Evolutionary conservation across 1,140 invertebrate species (phyloP), one percentile per base, ranked within the genome.

Genomic region (Pachypeltis micranthus): DNA sequence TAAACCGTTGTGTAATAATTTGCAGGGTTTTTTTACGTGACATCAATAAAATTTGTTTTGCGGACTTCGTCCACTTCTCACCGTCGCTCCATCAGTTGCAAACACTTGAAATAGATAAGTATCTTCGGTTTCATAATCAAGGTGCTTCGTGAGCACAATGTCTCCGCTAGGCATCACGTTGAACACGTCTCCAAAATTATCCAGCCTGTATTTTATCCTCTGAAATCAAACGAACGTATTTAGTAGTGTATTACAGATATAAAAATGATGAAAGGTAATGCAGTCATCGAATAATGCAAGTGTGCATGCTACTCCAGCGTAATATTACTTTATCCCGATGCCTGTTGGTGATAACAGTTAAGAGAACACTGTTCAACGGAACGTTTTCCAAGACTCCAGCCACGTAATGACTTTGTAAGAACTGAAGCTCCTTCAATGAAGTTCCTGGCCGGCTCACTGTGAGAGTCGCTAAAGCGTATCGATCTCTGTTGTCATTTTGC

Each of bases 401-500:
- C 21, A 81, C 73, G 74, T 88, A 93, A 60, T 83, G 80, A 51
- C 82, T 79, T 65, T 86, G 83, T n/a, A 86, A 74, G 73, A 93
- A 95, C 63, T 78, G 76, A 2, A 81, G 74, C 69, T 65, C 73
- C 67, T 63, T 73, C 61, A 67, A 66, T 65, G 66, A 71, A 59
- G 69, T 72, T 65, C 75, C 79, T 69, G 75, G 77, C 68, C 78
- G 74, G 16, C 78, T 79, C 26, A 91, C 76, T 58, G 87, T 82
- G 31, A 93, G 76, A 0, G 91, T 93, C 2, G 89, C 85, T 62
- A 93, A 74, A 1, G 90, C 86, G 72, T 91, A 93, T 44, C 91
- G 80, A 75, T 94, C 92, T 0, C 83, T 77, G 77, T 95, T 94
- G 73, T 96, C 90, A 55, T 85, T 78, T 74, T 94, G 91, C 0